Percentiles rank a stretch among this genome's conserved stretches.
Evolutionary conservation across 2,113 vertebrate genomes (phyloP).

Genomic region (Aramus guarauna): DNA sequence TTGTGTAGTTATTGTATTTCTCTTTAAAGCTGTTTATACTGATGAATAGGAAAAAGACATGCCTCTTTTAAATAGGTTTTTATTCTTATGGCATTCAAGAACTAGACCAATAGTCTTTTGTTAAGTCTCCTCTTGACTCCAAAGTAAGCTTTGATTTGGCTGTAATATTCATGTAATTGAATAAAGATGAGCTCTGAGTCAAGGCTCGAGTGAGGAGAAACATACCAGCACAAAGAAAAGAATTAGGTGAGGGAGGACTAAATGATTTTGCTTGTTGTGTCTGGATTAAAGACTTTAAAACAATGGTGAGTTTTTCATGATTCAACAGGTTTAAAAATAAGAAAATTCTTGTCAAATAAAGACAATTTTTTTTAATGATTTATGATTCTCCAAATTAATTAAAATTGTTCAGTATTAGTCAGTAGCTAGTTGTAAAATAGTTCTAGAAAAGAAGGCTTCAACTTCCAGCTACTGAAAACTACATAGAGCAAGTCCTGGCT

Average conservation of each 20-base stretch:
- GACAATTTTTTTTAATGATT: background rate
- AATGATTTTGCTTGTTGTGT: background rate
- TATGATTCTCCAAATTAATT: background rate
- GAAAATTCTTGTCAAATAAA: background rate
- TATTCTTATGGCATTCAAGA: background rate
- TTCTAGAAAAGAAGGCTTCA: background rate
- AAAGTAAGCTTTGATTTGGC: background rate
- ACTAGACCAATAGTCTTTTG: background rate
- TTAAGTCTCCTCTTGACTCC: background rate
- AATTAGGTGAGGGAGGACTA: background rate
- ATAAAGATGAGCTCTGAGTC: background rate
- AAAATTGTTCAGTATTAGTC: background rate
- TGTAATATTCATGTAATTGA: background rate
- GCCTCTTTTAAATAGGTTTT: background rate
- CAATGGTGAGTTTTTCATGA: background rate
- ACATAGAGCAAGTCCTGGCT: background rate
- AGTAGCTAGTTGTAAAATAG: background rate
- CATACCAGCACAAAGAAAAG: background rate
- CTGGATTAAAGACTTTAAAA: background rate
- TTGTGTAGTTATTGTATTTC: background rate
- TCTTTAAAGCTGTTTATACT: background rate
- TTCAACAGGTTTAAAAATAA: background rate
- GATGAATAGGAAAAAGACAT: background rate
- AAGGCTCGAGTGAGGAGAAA: background rate
- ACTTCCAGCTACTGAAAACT: background rate